Conservation (phyloP, 2,113 vertebrate genomes). For the Mirounga angustirostris region DNA sequence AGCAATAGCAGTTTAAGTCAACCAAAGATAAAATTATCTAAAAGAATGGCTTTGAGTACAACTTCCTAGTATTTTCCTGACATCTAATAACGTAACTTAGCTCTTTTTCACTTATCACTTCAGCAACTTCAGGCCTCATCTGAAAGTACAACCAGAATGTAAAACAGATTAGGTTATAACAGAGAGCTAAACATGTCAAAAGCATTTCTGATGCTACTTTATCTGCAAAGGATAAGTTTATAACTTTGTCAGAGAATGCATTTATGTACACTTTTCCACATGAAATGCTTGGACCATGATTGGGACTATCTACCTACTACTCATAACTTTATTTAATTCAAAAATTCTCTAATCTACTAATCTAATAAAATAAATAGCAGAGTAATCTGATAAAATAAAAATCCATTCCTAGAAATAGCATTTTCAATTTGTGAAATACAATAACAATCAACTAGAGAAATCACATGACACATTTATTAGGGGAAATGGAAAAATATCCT, state of each 20-base stretch:
- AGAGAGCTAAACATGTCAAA: not conserved
- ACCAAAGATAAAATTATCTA: constrained; percentile 64
- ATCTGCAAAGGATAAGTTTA: constrained; percentile 8
- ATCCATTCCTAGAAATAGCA: not conserved
- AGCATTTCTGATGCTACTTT: constrained; percentile 51
- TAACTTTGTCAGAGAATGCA: not conserved
- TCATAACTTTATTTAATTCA: not conserved
- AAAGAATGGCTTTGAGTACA: not conserved
- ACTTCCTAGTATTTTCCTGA: constrained; percentile 34
- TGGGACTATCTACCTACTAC: not conserved
- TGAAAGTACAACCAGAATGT: constrained; percentile 42
- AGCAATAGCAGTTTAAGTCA: constrained; percentile 58
- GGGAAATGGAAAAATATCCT: not conserved
- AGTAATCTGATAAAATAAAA: not conserved
- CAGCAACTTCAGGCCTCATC: constrained; percentile 60
- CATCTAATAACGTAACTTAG: constrained; percentile 33
- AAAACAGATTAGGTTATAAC: constrained; percentile 19
- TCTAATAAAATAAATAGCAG: not conserved
- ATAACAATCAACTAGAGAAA: not conserved
- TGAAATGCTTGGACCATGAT: not conserved
- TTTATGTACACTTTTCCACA: not conserved
- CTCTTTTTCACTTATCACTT: constrained; percentile 44
- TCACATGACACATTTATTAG: not conserved
- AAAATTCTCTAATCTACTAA: not conserved
- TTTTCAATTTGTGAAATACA: not conserved